Evolutionary conservation across 1,140 invertebrate genomes (phyloP).

Genomic region (Pogonomyrmex californicus): DNA sequence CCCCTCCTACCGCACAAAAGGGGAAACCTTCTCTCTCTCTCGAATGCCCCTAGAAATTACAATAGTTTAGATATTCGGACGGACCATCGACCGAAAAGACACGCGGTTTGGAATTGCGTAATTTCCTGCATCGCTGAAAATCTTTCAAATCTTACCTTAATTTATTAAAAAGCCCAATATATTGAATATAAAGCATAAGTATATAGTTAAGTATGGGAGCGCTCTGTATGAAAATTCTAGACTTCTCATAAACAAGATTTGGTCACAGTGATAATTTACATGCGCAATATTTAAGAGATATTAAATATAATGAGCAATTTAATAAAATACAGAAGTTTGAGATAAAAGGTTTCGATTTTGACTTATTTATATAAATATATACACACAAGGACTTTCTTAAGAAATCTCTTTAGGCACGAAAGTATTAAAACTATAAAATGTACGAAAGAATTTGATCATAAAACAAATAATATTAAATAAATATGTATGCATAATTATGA

Average conservation of each 20-base stretch:
- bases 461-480: conserved; percentile 16
- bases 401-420: neutral
- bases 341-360: neutral
- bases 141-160: neutral
- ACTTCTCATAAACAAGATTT: neutral
- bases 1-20: conserved; percentile 75
- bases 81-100: conserved; percentile 55
- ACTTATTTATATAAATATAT: neutral
- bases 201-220: no score
- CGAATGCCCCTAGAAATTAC: conserved; percentile 72
- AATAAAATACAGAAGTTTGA: neutral
- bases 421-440: neutral
- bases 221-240: neutral
- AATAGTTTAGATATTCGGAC: conserved; percentile 58
- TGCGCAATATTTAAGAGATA: conserved; percentile 7
- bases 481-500: conserved; percentile 2
- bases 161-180: neutral
- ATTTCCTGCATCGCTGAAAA: conserved; percentile 8
- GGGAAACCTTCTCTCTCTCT: conserved; percentile 31
- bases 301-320: conserved; percentile 13
- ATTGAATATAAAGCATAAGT: neutral
- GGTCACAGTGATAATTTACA: conserved; percentile 3
- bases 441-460: neutral
- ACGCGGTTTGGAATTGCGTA: neutral
- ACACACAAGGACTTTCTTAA: neutral